These are phyloP conservation scores for Heliconius hortense DNA, from an alignment of 2,888 invertebrate genomes.

Conservation along the genomic window DNA sequence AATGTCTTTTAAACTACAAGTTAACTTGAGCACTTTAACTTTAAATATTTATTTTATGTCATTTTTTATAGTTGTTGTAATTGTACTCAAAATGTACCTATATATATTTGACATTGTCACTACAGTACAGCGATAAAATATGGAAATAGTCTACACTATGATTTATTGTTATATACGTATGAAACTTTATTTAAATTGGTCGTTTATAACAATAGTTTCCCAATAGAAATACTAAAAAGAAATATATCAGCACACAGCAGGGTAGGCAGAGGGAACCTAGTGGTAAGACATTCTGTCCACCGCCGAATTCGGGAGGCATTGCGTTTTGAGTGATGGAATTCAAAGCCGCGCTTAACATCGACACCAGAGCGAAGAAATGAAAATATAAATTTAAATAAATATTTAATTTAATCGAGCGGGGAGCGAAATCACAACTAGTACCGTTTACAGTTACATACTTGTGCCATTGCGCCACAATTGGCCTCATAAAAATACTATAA, in stretches of 20 bases:
- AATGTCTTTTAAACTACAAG: conserved; percentile 6
- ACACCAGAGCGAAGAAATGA: background rate
- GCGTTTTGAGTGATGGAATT: background rate
- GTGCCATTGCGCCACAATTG: too few relatives aligned
- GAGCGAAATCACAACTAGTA: background rate
- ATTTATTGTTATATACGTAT: background rate
- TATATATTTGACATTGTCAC: conserved; percentile 1
- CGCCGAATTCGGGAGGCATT: background rate
- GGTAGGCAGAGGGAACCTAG: too few relatives aligned
- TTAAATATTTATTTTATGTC: conserved; percentile 13
- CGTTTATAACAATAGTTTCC: background rate
- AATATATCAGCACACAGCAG: too few relatives aligned
- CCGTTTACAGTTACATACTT: too few relatives aligned
- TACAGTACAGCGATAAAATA: background rate
- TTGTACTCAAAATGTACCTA: background rate
- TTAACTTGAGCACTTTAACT: background rate
- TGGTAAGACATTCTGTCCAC: background rate
- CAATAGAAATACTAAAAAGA: background rate
- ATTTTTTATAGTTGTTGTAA: background rate
- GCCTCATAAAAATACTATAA: too few relatives aligned
- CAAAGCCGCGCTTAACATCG: background rate
- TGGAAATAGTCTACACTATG: background rate
- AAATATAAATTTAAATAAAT: background rate
- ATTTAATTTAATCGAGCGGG: background rate
- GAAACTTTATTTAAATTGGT: background rate